These are phyloP conservation scores for Isaurus tuberculatus DNA, from an alignment of 92 coral and sea anemone species.

Conservation along the genomic window DNA sequence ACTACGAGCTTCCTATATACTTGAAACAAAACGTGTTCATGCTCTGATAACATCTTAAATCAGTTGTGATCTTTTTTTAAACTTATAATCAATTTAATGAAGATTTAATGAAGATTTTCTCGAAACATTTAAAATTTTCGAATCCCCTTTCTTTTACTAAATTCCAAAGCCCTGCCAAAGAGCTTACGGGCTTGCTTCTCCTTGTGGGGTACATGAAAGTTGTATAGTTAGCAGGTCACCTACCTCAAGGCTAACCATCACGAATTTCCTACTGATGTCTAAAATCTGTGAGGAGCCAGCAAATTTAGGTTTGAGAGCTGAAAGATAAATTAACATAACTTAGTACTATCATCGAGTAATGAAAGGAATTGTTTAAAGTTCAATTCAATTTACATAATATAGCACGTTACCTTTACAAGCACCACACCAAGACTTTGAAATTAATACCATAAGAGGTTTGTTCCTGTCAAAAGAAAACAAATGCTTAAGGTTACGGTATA, in stretches of 20 bases:
- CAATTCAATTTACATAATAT: background rate
- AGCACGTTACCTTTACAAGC: constrained; percentile 37
- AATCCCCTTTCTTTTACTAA: no score
- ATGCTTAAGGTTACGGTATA: no score
- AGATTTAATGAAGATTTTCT: no score
- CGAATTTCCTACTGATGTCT: constrained; percentile 23
- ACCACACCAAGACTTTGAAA: constrained; percentile 45
- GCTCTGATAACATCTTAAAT: no score
- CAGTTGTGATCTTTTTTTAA: no score
- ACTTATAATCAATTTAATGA: no score
- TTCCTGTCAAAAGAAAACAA: background rate
- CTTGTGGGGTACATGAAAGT: background rate
- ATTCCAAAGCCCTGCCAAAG: no score
- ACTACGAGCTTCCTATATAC: no score
- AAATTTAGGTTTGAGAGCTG: constrained; percentile 36
- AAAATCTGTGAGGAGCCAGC: constrained; percentile 28
- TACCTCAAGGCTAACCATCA: constrained; percentile 47
- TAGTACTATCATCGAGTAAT: background rate
- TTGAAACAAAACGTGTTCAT: no score
- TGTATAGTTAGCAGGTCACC: background rate
- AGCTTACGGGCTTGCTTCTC: background rate
- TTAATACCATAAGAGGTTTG: constrained; percentile 41
- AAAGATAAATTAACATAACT: background rate
- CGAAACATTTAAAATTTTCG: no score
- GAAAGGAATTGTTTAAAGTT: background rate